Percentiles rank a stretch among this genome's conserved stretches.
Evolutionary conservation across 2,113 vertebrate species (phyloP).

Genomic region (Egretta garzetta): DNA sequence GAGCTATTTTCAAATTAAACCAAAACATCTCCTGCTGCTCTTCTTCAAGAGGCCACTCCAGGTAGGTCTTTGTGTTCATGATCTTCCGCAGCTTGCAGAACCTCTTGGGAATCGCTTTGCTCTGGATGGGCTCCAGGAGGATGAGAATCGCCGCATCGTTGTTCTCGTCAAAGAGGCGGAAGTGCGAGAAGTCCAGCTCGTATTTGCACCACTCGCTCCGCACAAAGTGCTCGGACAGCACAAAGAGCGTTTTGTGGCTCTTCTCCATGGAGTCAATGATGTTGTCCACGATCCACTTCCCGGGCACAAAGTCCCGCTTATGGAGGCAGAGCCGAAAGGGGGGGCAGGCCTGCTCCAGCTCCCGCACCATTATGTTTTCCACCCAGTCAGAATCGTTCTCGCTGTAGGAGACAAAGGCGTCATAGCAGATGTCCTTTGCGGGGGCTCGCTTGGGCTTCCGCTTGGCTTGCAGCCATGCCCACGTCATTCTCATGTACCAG

Average conservation of each 20-base stretch:
- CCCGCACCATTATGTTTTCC: constrained; percentile 83
- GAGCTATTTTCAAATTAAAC: constrained; percentile 79
- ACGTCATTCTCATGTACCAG: constrained; percentile 91
- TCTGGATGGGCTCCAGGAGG: constrained; percentile 86
- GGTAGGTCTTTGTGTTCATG: constrained; percentile 89
- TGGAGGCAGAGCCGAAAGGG: constrained; percentile 86
- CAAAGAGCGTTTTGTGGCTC: constrained; percentile 85
- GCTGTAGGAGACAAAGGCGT: constrained; percentile 93
- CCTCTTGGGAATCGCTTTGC: constrained; percentile 83
- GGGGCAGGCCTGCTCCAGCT: constrained; percentile 79
- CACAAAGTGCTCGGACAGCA: constrained; percentile 89
- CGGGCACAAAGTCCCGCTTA: constrained; percentile 88
- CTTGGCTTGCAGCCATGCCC: constrained; percentile 89
- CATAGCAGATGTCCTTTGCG: constrained; percentile 65
- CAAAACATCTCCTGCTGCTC: constrained; percentile 76
- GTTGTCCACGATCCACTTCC: constrained; percentile 90
- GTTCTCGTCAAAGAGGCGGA: constrained; percentile 87
- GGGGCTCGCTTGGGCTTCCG: constrained; percentile 68
- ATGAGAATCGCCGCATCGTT: constrained; percentile 80
- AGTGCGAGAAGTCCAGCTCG: constrained; percentile 92
- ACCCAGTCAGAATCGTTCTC: constrained; percentile 89
- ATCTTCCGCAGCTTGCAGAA: constrained; percentile 86
- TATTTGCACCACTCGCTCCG: constrained; percentile 94
- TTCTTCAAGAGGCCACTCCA: constrained; percentile 85
- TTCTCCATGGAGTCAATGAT: constrained; percentile 88